Evolutionary conservation across 1,140 invertebrate species (phyloP), one percentile per base, ranked within the genome.

Genomic region (Macrocentrus cingulum): DNA sequence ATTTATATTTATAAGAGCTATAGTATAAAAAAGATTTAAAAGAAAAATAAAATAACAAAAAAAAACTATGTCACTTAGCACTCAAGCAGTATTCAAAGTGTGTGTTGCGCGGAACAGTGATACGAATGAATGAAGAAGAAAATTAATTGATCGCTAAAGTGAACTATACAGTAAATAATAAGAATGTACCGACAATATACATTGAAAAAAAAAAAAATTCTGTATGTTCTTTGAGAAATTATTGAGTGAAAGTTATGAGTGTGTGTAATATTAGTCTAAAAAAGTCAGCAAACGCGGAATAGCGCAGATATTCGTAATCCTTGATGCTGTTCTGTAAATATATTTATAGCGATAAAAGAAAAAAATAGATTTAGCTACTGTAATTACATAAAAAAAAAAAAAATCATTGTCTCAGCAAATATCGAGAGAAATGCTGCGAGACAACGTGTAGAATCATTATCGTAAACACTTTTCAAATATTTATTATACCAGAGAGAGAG

Each of bases 1-100:
- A 75, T 68, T 68, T 76, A 75, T 67, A 67, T 77, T 77, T 79
- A 66, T 77, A 78, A 78, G 73, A 72, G 72, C 69, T 77, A 71
- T 67, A 66, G 60, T 71, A 70, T 74, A 13, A 20, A 13, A 20
- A 13, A 1, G 5, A 19, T 11, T n/a, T n/a, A n/a, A n/a, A n/a
- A n/a, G n/a, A n/a, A n/a, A n/a, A n/a, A n/a, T n/a, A n/a, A n/a
- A n/a, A n/a, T n/a, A n/a, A n/a, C n/a, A n/a, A n/a, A n/a, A n/a
- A n/a, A n/a, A n/a, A 18, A 22, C 41, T 13, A 23, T 69, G 66
- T 72, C 64, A 73, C 69, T 75, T 71, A 72, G 68, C 68, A 71
- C 67, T 69, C 68, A 73, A 79, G 67, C 76, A 79, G 75, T 77
- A 79, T 77, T 79, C 66, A 65, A 11, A 39, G 7, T 4, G 15